Evolutionary conservation across 2,113 vertebrate genomes (phyloP).

Genomic region (Periophthalmus modestus): DNA sequence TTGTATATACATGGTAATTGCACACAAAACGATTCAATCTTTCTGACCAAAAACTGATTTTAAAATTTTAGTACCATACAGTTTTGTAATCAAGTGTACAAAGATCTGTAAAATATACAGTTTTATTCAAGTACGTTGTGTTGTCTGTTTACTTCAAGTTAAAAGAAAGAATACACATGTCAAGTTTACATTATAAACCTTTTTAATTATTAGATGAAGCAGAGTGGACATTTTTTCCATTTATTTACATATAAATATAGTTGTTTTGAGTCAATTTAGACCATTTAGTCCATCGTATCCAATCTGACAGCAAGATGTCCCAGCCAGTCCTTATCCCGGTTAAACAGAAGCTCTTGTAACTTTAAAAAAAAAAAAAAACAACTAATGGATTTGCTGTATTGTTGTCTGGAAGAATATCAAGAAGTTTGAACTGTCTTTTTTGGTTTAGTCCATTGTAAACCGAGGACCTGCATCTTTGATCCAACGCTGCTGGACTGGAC

Average conservation of each 20-base stretch:
- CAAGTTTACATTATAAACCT: neutral
- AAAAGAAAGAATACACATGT: neutral
- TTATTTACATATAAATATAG: neutral
- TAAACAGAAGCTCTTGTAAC: neutral
- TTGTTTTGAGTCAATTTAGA: neutral
- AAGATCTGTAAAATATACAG: conserved; percentile 97
- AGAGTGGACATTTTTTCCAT: neutral
- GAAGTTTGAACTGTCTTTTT: neutral
- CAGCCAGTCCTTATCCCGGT: neutral
- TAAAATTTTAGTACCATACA: conserved; percentile 91
- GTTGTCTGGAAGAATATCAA: neutral
- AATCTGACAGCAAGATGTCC: neutral
- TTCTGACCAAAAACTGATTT: conserved; percentile 97
- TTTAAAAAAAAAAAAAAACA: neutral
- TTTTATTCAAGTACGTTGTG: conserved; percentile 87
- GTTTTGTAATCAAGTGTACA: conserved; percentile 99
- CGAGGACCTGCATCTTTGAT: neutral
- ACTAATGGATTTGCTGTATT: neutral
- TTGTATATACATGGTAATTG: conserved; percentile 99
- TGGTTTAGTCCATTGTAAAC: neutral
- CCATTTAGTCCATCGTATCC: neutral
- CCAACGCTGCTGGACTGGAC: neutral
- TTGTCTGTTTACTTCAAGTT: conserved; percentile 27
- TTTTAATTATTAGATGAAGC: neutral
- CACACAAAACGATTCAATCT: conserved; percentile 94